These are phyloP conservation scores for Melipona beecheii DNA, from an alignment of 2,888 invertebrate genomes.

Conservation along the genomic window DNA sequence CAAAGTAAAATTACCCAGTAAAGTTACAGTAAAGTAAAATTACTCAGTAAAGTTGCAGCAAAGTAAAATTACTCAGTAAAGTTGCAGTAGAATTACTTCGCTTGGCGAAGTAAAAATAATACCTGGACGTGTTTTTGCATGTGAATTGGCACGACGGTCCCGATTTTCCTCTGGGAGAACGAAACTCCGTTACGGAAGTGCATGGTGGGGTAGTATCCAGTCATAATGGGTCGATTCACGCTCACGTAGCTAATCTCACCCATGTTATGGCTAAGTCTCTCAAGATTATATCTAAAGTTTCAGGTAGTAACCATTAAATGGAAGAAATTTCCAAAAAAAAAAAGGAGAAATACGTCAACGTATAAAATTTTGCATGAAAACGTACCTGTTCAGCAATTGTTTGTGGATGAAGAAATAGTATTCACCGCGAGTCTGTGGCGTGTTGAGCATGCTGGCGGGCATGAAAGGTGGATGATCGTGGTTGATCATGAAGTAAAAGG, in stretches of 20 bases:
- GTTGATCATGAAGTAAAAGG: constrained; percentile 87
- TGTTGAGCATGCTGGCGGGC: constrained; percentile 84
- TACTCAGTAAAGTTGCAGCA: no score
- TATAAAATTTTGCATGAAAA: background rate
- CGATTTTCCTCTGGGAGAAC: constrained; percentile 80
- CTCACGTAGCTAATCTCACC: constrained; percentile 87
- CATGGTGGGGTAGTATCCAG: constrained; percentile 87
- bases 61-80: no score
- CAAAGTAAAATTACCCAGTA: no score
- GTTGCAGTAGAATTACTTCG: no score
- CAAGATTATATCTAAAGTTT: constrained; percentile 86
- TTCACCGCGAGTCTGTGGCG: constrained; percentile 87
- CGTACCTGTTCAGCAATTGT: constrained; percentile 88
- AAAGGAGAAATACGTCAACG: background rate
- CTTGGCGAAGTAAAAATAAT: constrained; percentile 2
- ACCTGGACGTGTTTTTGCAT: constrained; percentile 69
- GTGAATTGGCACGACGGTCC: constrained; percentile 64
- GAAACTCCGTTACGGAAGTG: constrained; percentile 87
- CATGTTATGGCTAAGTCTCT: constrained; percentile 88
- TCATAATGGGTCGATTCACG: constrained; percentile 84
- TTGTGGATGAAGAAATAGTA: constrained; percentile 87
- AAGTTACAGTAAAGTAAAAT: no score
- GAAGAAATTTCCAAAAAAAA: no score
- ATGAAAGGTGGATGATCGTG: constrained; percentile 89
- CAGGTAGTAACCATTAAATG: background rate